A percentile compares a stretch with the other conserved stretches of the same genome.
Evolutionary conservation across 2,888 invertebrate genomes (phyloP).

Genomic region (Caradrina clavipalpis): DNA sequence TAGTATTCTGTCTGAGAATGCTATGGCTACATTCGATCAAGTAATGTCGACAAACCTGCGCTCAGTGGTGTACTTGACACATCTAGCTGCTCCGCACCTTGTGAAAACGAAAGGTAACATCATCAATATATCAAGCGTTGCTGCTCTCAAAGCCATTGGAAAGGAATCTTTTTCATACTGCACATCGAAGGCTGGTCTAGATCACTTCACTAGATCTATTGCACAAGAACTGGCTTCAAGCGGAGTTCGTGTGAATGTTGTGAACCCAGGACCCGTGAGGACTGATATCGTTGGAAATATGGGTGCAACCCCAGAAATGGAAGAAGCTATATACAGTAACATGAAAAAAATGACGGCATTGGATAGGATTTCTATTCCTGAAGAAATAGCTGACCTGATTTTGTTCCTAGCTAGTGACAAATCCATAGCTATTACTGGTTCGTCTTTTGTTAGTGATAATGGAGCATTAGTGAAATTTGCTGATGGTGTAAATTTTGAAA

Average conservation of each 20-base stretch:
- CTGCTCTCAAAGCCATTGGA: background rate
- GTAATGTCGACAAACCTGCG: constrained; percentile 47
- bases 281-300: constrained; percentile 27
- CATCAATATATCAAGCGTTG: constrained; percentile 91
- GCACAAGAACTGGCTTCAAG: constrained; percentile 93
- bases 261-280: constrained; percentile 36
- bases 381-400: constrained; percentile 81
- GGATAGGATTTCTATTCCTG: constrained; percentile 22
- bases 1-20: constrained; percentile 10
- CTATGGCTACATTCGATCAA: constrained; percentile 36
- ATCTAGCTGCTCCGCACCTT: constrained; percentile 59
- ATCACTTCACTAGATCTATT: constrained; percentile 62
- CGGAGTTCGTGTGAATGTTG: constrained; percentile 92
- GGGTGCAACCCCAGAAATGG: background rate
- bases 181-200: constrained; percentile 31
- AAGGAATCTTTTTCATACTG: constrained; percentile 8
- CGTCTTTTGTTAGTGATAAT: constrained; percentile 35
- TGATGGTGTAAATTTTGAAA: background rate
- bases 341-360: constrained; percentile 10
- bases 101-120: constrained; percentile 89
- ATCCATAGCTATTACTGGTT: constrained; percentile 30
- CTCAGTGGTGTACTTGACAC: constrained; percentile 42
- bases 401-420: constrained; percentile 36
- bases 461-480: constrained; percentile 5
- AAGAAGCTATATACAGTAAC: constrained; percentile 1